These are phyloP conservation scores for Stylophora pistillata DNA, from an alignment of 64 coral and sea anemone genomes.

Conservation along the genomic window DNA sequence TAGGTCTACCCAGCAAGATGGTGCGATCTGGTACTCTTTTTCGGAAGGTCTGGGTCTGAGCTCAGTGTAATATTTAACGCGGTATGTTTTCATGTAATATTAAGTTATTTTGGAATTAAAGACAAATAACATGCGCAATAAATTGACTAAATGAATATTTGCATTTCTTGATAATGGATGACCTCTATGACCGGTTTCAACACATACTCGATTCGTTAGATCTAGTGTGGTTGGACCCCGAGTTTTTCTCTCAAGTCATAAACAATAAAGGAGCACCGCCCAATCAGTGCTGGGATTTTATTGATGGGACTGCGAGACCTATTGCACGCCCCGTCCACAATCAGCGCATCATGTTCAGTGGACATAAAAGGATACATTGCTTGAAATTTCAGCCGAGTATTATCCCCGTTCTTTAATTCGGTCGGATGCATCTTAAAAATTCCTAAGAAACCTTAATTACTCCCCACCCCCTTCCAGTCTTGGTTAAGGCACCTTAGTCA, in stretches of 20 bases:
- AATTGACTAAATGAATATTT: conserved; percentile 19
- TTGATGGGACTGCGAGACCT: conserved; percentile 43
- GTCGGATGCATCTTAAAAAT: background rate
- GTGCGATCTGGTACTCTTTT: background rate
- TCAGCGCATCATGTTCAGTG: conserved; percentile 41
- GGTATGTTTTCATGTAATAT: conserved; percentile 5
- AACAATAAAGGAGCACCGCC: conserved; percentile 43
- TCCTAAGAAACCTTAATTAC: background rate
- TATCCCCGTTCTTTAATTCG: background rate
- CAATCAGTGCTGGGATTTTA: conserved; percentile 36
- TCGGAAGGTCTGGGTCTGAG: conserved; percentile 8
- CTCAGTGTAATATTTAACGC: conserved; percentile 14
- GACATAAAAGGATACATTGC: conserved; percentile 38
- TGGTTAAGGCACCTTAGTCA: background rate
- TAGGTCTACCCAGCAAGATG: too few relatives aligned
- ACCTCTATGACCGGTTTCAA: conserved; percentile 44
- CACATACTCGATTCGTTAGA: conserved; percentile 27
- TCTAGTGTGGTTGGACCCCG: conserved; percentile 39
- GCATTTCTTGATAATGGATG: conserved; percentile 40
- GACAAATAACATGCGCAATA: conserved; percentile 1
- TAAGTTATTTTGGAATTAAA: background rate
- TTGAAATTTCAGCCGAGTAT: conserved; percentile 29
- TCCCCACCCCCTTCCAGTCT: too few relatives aligned
- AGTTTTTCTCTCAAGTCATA: conserved; percentile 25
- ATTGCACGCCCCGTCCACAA: conserved; percentile 35